Percentiles rank a stretch among this genome's conserved stretches.
phyloP scores from a whole-genome alignment of 2,888 invertebrate genomes.

The Volucella zonaria region DNA sequence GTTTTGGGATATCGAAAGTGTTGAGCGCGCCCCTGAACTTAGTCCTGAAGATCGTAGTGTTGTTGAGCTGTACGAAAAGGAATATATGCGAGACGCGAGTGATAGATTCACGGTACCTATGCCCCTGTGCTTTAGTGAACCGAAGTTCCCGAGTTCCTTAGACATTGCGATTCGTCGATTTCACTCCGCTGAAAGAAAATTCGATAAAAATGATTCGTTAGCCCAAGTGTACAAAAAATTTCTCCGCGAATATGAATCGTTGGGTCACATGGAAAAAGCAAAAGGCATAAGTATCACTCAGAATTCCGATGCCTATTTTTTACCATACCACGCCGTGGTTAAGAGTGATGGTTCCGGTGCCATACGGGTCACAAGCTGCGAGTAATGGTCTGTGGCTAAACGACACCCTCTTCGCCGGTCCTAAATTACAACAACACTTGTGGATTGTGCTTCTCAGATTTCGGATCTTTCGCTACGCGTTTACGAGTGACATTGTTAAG shows the following conservation, averaged over 20 bases:
- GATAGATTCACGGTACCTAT: neutral
- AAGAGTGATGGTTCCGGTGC: constrained; percentile 15
- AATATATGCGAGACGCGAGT: neutral
- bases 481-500: constrained; percentile 4
- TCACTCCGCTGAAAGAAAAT: no score
- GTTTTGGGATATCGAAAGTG: constrained; percentile 5
- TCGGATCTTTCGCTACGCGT: constrained; percentile 4
- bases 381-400: constrained; percentile 21
- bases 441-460: constrained; percentile 10
- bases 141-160: no score
- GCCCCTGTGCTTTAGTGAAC: no score
- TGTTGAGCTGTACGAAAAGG: neutral
- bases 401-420: constrained; percentile 5
- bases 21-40: neutral
- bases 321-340: neutral
- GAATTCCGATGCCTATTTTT: constrained; percentile 3
- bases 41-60: constrained; percentile 3
- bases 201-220: no score
- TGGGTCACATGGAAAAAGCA: constrained; percentile 20
- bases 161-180: no score
- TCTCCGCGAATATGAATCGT: constrained; percentile 6
- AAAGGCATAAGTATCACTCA: neutral
- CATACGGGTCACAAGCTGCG: constrained; percentile 8
- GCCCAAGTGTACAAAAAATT: neutral
- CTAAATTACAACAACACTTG: constrained; percentile 5